These are phyloP conservation scores for Apodemia mormo DNA, from an alignment of 2,888 invertebrate genomes.

Conservation along the genomic window DNA sequence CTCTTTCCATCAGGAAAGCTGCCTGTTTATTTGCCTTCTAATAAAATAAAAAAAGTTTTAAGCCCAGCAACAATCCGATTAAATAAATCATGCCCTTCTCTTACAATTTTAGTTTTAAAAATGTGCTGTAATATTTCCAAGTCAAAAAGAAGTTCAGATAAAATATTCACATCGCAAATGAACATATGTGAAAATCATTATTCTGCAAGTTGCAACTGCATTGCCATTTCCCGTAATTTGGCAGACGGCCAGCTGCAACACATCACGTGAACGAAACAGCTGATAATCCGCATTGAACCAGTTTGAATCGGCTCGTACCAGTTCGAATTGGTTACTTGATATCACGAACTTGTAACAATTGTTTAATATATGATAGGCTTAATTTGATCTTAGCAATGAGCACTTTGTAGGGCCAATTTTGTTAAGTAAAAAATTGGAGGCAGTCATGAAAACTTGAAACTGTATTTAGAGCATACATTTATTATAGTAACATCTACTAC, in stretches of 20 bases:
- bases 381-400: not conserved
- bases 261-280: constrained; percentile 34
- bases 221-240: constrained; percentile 35
- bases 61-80: too few relatives aligned
- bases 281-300: constrained; percentile 34
- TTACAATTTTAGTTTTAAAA: not conserved
- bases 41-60: too few relatives aligned
- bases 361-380: not conserved
- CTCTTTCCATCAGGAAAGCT: too few relatives aligned
- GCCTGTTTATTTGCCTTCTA: too few relatives aligned
- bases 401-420: too few relatives aligned
- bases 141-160: not conserved
- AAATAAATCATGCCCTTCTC: not conserved
- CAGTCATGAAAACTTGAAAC: too few relatives aligned
- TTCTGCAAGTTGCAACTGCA: constrained; percentile 30
- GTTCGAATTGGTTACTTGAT: constrained; percentile 12
- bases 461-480: too few relatives aligned
- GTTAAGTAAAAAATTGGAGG: too few relatives aligned
- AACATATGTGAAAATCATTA: constrained; percentile 26
- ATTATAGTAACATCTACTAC: too few relatives aligned
- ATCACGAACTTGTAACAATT: constrained; percentile 9
- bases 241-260: constrained; percentile 28
- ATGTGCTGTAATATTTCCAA: not conserved
- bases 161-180: constrained; percentile 21
- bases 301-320: constrained; percentile 13